A percentile compares a stretch with the other conserved stretches of the same genome.
Evolutionary conservation across 1,140 invertebrate genomes (phyloP).

Genomic region (Meteorus sp.): DNA sequence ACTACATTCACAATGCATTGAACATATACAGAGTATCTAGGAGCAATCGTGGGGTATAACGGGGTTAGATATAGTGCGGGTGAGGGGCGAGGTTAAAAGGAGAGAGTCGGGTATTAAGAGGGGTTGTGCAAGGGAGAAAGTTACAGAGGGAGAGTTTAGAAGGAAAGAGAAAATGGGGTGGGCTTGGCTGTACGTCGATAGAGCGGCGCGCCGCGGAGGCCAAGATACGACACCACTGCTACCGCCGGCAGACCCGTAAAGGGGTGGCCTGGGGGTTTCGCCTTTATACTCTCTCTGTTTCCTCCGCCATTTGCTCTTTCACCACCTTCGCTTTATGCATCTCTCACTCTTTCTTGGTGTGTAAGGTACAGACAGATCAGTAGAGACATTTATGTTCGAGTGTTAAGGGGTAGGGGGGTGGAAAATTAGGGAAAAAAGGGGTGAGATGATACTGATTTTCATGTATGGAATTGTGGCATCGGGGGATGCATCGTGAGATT

Average conservation of each 20-base stretch:
- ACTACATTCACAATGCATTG: slow-evolving; percentile 35
- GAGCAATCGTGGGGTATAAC: slow-evolving; percentile 39
- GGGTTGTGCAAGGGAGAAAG: slow-evolving; percentile 21
- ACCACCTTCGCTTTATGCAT: too few relatives aligned
- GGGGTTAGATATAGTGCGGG: slow-evolving; percentile 15
- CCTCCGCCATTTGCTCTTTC: slow-evolving; percentile 16
- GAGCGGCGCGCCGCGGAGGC: slow-evolving; percentile 60
- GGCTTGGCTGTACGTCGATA: slow-evolving; percentile 58
- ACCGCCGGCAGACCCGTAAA: slow-evolving; percentile 56
- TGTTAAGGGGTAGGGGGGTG: too few relatives aligned
- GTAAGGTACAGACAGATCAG: background rate
- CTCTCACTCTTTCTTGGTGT: too few relatives aligned
- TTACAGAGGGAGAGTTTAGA: slow-evolving; percentile 35
- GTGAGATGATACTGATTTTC: too few relatives aligned
- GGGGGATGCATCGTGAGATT: too few relatives aligned
- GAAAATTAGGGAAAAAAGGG: too few relatives aligned
- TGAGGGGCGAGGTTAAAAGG: too few relatives aligned
- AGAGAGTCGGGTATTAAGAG: background rate
- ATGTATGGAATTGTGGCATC: too few relatives aligned
- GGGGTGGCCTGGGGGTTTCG: slow-evolving; percentile 49
- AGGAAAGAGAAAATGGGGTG: slow-evolving; percentile 25
- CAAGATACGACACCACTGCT: slow-evolving; percentile 60
- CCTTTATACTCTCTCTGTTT: slow-evolving; percentile 30
- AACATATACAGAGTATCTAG: too few relatives aligned
- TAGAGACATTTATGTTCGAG: too few relatives aligned